Percentiles rank a stretch among this genome's conserved stretches.
Conservation (phyloP, 2,113 vertebrate genomes). For the Sciurus niger region DNA sequence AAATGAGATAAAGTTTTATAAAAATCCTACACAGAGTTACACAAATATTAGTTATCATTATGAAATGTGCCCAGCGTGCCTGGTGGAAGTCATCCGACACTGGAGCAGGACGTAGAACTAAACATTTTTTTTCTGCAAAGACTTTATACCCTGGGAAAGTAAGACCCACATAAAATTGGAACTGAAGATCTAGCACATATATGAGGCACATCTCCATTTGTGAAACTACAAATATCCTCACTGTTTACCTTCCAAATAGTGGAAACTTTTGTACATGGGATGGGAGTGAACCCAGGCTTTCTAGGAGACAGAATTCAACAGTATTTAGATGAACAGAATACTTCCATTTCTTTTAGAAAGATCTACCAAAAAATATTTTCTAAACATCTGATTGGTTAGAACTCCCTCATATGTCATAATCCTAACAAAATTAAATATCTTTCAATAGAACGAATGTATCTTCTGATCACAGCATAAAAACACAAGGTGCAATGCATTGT, state of each 20-base stretch:
- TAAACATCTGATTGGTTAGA: conserved; percentile 44
- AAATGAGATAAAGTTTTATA: neutral
- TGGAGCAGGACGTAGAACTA: neutral
- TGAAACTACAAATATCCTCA: neutral
- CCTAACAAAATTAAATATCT: neutral
- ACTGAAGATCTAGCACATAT: neutral
- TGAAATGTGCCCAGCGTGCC: neutral
- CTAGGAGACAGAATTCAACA: neutral
- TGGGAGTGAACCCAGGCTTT: neutral
- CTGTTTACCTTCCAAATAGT: neutral
- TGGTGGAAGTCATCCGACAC: neutral
- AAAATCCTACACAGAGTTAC: neutral
- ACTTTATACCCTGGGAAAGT: conserved; percentile 1
- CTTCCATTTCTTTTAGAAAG: neutral
- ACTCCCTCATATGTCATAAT: neutral
- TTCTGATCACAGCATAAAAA: conserved; percentile 36
- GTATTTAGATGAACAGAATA: neutral
- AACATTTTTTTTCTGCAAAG: neutral
- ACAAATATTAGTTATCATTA: conserved; percentile 40
- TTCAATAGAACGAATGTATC: neutral
- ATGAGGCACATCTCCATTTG: neutral
- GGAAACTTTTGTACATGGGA: neutral
- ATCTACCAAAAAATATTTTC: neutral
- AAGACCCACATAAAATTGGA: conserved; percentile 4
- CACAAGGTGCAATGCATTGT: neutral